These are phyloP conservation scores for Drosophila ironensis DNA, from an alignment of 1,140 invertebrate species.

Conservation along the genomic window DNA sequence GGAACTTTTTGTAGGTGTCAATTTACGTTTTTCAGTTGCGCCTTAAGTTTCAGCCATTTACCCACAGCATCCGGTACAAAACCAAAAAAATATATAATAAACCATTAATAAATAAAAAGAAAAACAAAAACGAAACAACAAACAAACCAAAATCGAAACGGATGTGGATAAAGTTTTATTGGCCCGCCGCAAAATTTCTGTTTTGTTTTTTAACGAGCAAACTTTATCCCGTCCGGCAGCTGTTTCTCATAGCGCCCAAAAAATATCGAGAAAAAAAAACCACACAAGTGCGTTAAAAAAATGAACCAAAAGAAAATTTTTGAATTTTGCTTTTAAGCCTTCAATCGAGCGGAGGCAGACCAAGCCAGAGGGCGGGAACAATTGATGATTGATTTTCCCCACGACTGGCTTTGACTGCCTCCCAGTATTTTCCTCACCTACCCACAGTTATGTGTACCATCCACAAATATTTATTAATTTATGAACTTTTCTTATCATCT, in stretches of 20 bases:
- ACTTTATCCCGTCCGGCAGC: constrained; percentile 9
- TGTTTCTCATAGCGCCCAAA: constrained; percentile 27
- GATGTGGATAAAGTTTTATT: constrained; percentile 47
- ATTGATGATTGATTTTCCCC: background rate
- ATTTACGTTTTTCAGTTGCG: constrained; percentile 47
- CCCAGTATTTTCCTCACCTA: constrained; percentile 2
- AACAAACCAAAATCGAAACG: background rate
- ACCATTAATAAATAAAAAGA: constrained; percentile 20
- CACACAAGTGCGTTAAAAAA: constrained; percentile 76
- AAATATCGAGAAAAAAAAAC: constrained; percentile 20
- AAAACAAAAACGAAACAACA: constrained; percentile 17
- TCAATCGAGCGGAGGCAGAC: constrained; percentile 22
- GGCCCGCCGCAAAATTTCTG: constrained; percentile 13
- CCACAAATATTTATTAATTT: constrained; percentile 48
- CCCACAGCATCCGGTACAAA: constrained; percentile 50
- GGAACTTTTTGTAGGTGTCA: constrained; percentile 7
- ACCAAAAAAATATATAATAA: constrained; percentile 18
- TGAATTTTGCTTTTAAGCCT: constrained; percentile 79
- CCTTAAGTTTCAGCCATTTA: constrained; percentile 57
- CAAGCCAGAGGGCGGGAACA: background rate
- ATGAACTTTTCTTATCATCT: constrained; percentile 70
- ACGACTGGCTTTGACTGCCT: background rate
- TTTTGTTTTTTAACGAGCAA: constrained; percentile 7
- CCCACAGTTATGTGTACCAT: background rate
- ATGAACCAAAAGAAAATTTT: constrained; percentile 52